Evolutionary conservation across 2,113 vertebrate species (phyloP), one percentile per base, ranked within the genome.

Genomic region (Ciconia stormi): DNA sequence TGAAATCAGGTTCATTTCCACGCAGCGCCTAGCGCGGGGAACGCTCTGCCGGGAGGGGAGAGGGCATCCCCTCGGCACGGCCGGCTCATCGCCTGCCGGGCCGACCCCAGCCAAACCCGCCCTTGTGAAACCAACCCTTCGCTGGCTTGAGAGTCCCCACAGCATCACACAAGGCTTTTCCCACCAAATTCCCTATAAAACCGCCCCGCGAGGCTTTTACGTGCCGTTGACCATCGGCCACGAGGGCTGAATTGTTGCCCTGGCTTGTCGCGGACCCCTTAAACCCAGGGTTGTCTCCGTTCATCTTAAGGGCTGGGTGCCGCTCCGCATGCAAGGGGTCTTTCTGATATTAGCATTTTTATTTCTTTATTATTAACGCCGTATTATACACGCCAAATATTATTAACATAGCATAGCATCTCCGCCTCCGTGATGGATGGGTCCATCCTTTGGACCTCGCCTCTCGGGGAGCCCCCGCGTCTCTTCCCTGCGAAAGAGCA

Each of bases 161-260:
- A 59, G 36, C 11, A 1, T 52, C 55, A 50, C 36, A 17, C 18
- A 8, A 70, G 27, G 80, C 23, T 61, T 49, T 83, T 61, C 46
- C 30, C 81, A 42, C 36, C 46, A 42, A 40, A 61, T 32, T 40
- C 82, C 25, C 30, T 20, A 9, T 22, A 13, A 73, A 73, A 38
- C 13, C 16, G 63, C 32, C 26, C 58, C 3, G 0, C 2, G 9
- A 73, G 34, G 13, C 32, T 73, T 53, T 73, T 11, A 42, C 1
- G 1, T 40, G 23, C 29, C 3, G 0, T 8, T 50, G 25, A 10
- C 38, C 16, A 36, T 30, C 2, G 1, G 32, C 66, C 47, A 12
- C 3, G 1, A 44, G 32, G 3, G 32, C 63, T 44, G 27, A 82
- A 89, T 10, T 3, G 1, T 44, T n/a, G 42, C 50, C 18, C n/a